phyloP scores from a whole-genome alignment of 2,888 invertebrate species.

The Stenoptilia bipunctidactyla region DNA sequence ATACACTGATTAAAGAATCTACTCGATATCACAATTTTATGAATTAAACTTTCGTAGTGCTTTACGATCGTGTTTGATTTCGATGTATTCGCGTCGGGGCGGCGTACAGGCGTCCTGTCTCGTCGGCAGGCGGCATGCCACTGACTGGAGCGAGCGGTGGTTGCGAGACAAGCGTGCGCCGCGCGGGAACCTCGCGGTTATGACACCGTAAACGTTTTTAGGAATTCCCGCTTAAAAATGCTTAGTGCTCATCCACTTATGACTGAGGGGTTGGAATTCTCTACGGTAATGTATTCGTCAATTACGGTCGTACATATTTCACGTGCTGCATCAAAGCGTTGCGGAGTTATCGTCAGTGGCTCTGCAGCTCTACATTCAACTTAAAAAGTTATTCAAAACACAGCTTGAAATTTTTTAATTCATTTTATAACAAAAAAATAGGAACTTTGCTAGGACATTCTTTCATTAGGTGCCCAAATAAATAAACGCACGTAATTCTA shows the following conservation, averaged over 20 bases:
- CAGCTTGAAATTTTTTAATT: too few relatives aligned
- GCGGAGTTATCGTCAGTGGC: too few relatives aligned
- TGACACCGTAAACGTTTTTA: slow-evolving; percentile 1
- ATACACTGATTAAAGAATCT: neutral
- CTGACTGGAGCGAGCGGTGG: slow-evolving; percentile 21
- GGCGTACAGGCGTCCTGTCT: slow-evolving; percentile 29
- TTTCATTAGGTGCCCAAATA: too few relatives aligned
- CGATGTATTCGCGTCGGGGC: slow-evolving; percentile 26
- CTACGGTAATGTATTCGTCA: neutral
- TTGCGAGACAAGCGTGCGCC: neutral
- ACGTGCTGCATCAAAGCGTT: too few relatives aligned
- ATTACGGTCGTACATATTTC: neutral
- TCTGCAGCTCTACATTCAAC: too few relatives aligned
- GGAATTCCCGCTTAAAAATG: neutral
- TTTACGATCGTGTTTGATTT: slow-evolving; percentile 45
- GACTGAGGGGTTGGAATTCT: neutral
- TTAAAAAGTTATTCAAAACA: too few relatives aligned
- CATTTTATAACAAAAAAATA: too few relatives aligned
- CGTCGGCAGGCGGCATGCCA: slow-evolving; percentile 46
- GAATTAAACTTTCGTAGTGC: slow-evolving; percentile 10
- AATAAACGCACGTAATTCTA: too few relatives aligned
- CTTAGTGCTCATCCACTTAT: slow-evolving; percentile 1
- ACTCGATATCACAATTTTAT: neutral
- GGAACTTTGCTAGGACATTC: too few relatives aligned
- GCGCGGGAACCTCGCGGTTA: neutral